phyloP scores from a whole-genome alignment of 35 echinoderm and acorn worm genomes.

The Acanthaster planci region DNA sequence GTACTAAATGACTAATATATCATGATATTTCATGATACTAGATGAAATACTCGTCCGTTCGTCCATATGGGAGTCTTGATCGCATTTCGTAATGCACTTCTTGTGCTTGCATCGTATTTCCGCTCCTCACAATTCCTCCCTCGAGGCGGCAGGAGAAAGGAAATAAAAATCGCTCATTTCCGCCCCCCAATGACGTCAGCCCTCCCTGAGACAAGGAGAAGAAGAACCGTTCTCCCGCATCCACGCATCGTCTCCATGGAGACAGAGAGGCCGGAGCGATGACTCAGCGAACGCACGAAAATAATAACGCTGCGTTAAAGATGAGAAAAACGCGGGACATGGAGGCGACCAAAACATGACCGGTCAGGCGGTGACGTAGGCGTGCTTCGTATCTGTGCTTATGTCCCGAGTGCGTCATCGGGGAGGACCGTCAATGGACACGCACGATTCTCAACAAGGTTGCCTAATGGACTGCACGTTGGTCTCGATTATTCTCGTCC shows the following conservation, averaged over 20 bases:
- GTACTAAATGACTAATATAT: no score
- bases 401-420: no score
- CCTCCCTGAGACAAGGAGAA: not conserved
- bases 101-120: not conserved
- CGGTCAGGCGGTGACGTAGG: constrained; percentile 14
- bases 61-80: no score
- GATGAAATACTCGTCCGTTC: not conserved
- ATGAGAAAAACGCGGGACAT: not conserved
- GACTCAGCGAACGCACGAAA: not conserved
- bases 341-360: constrained; percentile 4
- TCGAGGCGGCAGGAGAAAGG: not conserved
- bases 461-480: no score
- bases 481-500: no score
- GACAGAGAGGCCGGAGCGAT: not conserved
- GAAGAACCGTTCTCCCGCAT: not conserved
- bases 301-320: no score
- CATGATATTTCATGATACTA: no score
- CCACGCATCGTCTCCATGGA: constrained; percentile 10
- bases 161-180: not conserved
- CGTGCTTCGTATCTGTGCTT: not conserved
- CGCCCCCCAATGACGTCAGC: constrained; percentile 12
- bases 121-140: not conserved
- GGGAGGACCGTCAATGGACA: no score
- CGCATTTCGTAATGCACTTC: no score
- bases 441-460: no score